These are phyloP conservation scores for Moxostoma hubbsi DNA, from an alignment of 2,797 vertebrate genomes.

Conservation along the genomic window DNA sequence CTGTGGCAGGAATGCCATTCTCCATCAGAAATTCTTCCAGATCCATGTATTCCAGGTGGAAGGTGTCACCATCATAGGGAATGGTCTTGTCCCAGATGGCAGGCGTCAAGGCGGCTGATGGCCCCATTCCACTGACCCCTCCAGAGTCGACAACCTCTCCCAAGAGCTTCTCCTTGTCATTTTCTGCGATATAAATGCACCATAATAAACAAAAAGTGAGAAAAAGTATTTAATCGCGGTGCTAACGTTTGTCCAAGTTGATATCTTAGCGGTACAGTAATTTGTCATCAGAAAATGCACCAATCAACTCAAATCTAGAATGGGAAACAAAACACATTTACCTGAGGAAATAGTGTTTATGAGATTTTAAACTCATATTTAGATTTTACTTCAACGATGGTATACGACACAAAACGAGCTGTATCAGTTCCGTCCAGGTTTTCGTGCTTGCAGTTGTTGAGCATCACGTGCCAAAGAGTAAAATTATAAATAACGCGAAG, in stretches of 20 bases:
- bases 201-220: neutral
- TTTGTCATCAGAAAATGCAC: too few species aligned
- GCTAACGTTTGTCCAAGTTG: neutral
- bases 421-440: too few species aligned
- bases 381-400: too few species aligned
- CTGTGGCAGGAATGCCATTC: constrained; percentile 86
- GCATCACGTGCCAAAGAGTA: too few species aligned
- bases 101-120: constrained; percentile 92
- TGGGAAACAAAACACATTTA: too few species aligned
- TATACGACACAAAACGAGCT: too few species aligned
- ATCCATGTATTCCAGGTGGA: constrained; percentile 98
- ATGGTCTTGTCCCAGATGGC: constrained; percentile 99
- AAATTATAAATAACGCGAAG: too few species aligned
- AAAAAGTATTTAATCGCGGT: neutral
- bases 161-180: constrained; percentile 76
- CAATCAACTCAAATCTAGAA: too few species aligned
- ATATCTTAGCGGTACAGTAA: too few species aligned
- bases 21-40: constrained; percentile 96
- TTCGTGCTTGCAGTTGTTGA: too few species aligned
- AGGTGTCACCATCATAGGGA: constrained; percentile 93
- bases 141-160: constrained; percentile 63
- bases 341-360: too few species aligned
- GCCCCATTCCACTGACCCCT: constrained; percentile 73
- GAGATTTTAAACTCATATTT: too few species aligned
- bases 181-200: constrained; percentile 67